phyloP scores from a whole-genome alignment of 2,797 vertebrate species.

The Chaetodon trifasciatus region DNA sequence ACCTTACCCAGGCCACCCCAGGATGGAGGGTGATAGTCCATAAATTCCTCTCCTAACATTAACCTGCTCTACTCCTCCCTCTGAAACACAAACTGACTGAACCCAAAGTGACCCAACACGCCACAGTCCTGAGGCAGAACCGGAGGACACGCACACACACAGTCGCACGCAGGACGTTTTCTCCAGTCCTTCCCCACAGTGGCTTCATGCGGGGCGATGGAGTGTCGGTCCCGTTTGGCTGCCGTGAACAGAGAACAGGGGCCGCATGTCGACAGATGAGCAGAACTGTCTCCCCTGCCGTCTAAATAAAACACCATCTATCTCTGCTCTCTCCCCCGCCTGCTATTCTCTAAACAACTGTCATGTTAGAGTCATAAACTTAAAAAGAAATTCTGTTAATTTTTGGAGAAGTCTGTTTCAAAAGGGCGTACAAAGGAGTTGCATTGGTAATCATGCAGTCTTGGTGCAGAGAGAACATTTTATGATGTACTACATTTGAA shows the following conservation, averaged over 20 bases:
- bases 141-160: slow-evolving; percentile 23
- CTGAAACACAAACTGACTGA: slow-evolving; percentile 48
- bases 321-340: neutral
- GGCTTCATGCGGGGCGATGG: slow-evolving; percentile 48
- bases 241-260: slow-evolving; percentile 63
- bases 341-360: slow-evolving; percentile 15
- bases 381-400: neutral
- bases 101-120: slow-evolving; percentile 36
- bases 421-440: no score
- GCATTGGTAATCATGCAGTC: neutral
- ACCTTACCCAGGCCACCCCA: neutral
- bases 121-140: slow-evolving; percentile 45
- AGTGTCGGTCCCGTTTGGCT: slow-evolving; percentile 47
- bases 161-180: neutral
- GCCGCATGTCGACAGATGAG: slow-evolving; percentile 43
- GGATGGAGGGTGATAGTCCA: neutral
- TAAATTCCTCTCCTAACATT: neutral
- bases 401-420: no score
- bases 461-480: neutral
- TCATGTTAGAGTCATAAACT: slow-evolving; percentile 20
- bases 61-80: neutral
- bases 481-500: neutral
- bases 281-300: slow-evolving; percentile 20
- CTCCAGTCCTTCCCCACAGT: slow-evolving; percentile 33
- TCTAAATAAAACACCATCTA: slow-evolving; percentile 53